Percentiles rank a stretch among this genome's conserved stretches.
phyloP scores from a whole-genome alignment of 1,140 invertebrate species.

The Sipha flava region DNA sequence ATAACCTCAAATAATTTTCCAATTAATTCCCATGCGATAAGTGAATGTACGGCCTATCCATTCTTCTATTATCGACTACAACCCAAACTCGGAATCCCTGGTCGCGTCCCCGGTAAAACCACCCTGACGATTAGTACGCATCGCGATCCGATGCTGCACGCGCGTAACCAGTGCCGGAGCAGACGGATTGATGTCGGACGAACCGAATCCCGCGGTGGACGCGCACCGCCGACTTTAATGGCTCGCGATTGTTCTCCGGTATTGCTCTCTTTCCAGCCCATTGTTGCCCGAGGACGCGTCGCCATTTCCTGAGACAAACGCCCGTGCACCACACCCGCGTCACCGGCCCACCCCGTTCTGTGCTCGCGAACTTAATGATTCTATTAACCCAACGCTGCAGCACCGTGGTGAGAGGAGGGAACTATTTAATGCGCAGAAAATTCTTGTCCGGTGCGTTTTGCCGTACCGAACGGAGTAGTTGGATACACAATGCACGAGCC shows the following conservation, averaged over 20 bases:
- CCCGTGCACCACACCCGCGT: background rate
- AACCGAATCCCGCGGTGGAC: background rate
- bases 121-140: too few relatives aligned
- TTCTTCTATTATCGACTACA: too few relatives aligned
- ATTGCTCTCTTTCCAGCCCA: conserved; percentile 1
- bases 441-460: background rate
- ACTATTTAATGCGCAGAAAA: background rate
- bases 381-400: background rate
- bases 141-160: too few relatives aligned
- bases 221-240: conserved; percentile 5
- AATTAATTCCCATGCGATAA: too few relatives aligned
- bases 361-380: background rate
- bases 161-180: too few relatives aligned
- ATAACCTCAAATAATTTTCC: too few relatives aligned
- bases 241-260: background rate
- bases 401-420: background rate
- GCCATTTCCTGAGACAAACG: too few relatives aligned
- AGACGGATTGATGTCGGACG: background rate
- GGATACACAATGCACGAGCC: background rate
- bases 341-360: background rate
- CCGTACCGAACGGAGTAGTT: background rate
- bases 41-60: too few relatives aligned
- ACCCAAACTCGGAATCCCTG: too few relatives aligned
- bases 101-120: too few relatives aligned
- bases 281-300: background rate